Conservation (phyloP, 2,888 invertebrate genomes). For the Monopis laevigella region DNA sequence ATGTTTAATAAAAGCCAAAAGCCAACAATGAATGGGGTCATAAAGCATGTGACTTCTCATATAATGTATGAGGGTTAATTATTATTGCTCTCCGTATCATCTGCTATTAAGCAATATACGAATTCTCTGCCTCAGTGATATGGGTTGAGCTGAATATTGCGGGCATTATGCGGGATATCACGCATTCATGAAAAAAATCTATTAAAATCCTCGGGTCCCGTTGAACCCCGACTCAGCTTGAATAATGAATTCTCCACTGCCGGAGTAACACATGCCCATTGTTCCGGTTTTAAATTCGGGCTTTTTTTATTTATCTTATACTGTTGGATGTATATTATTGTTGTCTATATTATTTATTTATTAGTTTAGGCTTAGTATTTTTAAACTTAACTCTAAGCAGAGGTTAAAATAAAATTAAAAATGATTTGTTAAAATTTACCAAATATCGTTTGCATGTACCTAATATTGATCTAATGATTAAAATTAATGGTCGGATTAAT, state of each 20-base stretch:
- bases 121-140: slow-evolving; percentile 13
- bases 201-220: slow-evolving; percentile 31
- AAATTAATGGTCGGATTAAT: too few relatives aligned
- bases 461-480: too few relatives aligned
- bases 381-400: too few relatives aligned
- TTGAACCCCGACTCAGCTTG: slow-evolving; percentile 33
- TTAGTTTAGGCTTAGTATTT: too few relatives aligned
- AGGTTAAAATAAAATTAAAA: too few relatives aligned
- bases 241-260: slow-evolving; percentile 42
- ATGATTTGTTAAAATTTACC: too few relatives aligned
- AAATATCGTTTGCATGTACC: too few relatives aligned
- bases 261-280: slow-evolving; percentile 29
- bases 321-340: too few relatives aligned
- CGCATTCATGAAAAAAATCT: slow-evolving; percentile 26
- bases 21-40: slow-evolving; percentile 8
- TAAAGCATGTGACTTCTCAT: slow-evolving; percentile 4
- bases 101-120: slow-evolving; percentile 18
- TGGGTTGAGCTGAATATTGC: slow-evolving; percentile 17
- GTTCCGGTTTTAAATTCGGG: slow-evolving; percentile 39
- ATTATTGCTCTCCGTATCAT: slow-evolving; percentile 12
- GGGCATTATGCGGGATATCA: slow-evolving; percentile 21
- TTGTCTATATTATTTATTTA: too few relatives aligned
- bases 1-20: too few relatives aligned
- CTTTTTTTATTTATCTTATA: not conserved
- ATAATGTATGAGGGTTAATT: slow-evolving; percentile 12